Evolutionary conservation across 1,140 invertebrate species (phyloP).

Genomic region (Muscidifurax raptorellus): DNA sequence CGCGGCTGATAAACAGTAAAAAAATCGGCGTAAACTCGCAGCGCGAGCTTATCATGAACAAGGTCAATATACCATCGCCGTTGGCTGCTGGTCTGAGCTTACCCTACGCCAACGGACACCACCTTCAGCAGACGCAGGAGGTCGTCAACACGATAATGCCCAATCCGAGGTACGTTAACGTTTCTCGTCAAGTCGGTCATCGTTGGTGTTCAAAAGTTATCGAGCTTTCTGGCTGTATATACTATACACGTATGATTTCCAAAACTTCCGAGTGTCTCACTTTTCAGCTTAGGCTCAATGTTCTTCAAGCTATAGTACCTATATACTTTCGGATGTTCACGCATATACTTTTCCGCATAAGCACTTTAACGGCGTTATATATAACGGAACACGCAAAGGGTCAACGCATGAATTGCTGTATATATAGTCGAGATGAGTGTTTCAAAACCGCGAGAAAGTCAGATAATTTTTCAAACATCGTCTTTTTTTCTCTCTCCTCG

Average conservation of each 20-base stretch:
- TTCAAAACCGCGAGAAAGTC: background rate
- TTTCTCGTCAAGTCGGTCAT: background rate
- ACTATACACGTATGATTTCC: background rate
- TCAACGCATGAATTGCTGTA: no score
- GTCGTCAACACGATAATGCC: background rate
- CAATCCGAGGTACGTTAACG: background rate
- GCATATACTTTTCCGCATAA: no score
- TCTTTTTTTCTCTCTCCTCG: background rate
- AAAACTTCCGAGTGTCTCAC: no score
- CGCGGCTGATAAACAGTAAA: constrained; percentile 63
- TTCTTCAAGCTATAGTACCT: no score
- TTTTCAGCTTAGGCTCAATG: no score
- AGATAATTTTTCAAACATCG: constrained; percentile 18
- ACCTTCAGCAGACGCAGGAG: background rate
- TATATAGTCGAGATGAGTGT: no score
- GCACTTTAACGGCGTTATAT: no score
- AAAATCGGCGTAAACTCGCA: constrained; percentile 66
- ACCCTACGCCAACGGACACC: constrained; percentile 2
- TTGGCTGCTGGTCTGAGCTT: background rate
- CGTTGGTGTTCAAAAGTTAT: constrained; percentile 9
- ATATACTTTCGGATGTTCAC: no score
- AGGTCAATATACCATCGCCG: constrained; percentile 72
- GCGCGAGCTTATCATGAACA: constrained; percentile 68
- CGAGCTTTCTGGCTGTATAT: constrained; percentile 26
- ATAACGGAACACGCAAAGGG: no score